These are phyloP conservation scores for Piscicola geometra DNA, from an alignment of 2,888 invertebrate genomes.

Conservation along the genomic window DNA sequence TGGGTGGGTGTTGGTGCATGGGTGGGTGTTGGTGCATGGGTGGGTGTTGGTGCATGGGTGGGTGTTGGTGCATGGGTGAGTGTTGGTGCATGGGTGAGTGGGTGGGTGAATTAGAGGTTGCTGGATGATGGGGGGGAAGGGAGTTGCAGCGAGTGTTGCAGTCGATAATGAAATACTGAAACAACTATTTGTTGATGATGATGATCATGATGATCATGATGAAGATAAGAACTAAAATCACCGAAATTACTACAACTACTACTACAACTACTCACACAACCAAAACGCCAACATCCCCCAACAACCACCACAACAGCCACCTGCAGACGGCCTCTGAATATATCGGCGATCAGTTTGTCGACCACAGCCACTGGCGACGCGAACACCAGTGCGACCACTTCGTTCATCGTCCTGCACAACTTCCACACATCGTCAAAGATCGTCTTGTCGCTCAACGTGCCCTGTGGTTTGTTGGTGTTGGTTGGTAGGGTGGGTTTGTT, in stretches of 20 bases:
- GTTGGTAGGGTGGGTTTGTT: too few species aligned
- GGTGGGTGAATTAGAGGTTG: too few species aligned
- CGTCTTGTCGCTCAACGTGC: slow-evolving; percentile 77
- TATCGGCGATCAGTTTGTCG: slow-evolving; percentile 92
- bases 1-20: too few species aligned
- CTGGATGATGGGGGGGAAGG: too few species aligned
- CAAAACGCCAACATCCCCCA: not conserved
- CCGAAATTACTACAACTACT: not conserved
- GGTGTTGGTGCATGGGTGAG: too few species aligned
- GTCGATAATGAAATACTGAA: too few species aligned
- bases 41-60: too few species aligned
- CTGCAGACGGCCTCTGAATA: slow-evolving; percentile 77
- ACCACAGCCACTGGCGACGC: slow-evolving; percentile 92
- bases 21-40: too few species aligned
- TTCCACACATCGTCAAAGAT: slow-evolving; percentile 84
- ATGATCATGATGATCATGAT: not conserved
- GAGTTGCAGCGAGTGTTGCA: too few species aligned
- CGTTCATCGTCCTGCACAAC: slow-evolving; percentile 67
- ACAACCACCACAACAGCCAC: slow-evolving; percentile 44
- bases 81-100: too few species aligned
- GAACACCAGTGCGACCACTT: slow-evolving; percentile 62
- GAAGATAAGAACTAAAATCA: not conserved
- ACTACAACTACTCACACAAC: not conserved
- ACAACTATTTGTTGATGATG: not conserved
- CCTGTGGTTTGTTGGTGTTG: slow-evolving; percentile 58